Evolutionary conservation across 1,140 invertebrate species (phyloP).

Genomic region (Tenebrio molitor): DNA sequence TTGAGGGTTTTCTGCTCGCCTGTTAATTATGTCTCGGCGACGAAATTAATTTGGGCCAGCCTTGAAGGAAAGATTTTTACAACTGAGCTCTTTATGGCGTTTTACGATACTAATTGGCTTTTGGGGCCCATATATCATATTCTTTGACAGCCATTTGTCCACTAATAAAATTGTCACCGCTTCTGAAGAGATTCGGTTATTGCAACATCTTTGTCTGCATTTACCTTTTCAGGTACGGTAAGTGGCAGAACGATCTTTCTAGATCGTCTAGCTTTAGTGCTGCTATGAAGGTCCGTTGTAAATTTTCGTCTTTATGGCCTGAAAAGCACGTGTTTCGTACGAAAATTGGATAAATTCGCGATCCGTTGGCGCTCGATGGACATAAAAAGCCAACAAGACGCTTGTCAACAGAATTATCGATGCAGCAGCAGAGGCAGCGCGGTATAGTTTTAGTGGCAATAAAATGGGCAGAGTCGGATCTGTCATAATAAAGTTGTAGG

Average conservation of each 20-base stretch:
- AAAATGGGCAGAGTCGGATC: slow-evolving; percentile 13
- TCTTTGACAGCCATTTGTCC: background rate
- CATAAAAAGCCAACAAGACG: background rate
- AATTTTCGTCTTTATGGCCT: background rate
- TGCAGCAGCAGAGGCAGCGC: background rate
- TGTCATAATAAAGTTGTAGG: slow-evolving; percentile 46
- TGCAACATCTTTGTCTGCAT: slow-evolving; percentile 22
- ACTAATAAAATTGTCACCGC: slow-evolving; percentile 39
- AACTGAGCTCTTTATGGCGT: background rate
- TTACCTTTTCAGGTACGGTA: slow-evolving; percentile 23
- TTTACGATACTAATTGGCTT: slow-evolving; percentile 11
- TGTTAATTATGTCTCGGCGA: background rate
- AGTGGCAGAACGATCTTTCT: background rate
- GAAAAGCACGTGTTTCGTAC: background rate
- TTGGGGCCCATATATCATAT: slow-evolving; percentile 22
- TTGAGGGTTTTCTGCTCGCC: slow-evolving; percentile 1
- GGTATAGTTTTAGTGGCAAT: slow-evolving; percentile 13
- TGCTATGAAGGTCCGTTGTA: background rate
- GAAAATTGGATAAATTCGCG: background rate
- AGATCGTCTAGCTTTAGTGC: background rate
- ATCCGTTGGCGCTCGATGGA: background rate
- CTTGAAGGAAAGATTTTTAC: background rate
- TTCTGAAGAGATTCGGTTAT: slow-evolving; percentile 13
- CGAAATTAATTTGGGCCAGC: background rate
- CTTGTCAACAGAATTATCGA: slow-evolving; percentile 6